phyloP scores from a whole-genome alignment of 2,113 vertebrate genomes.

The Sturnus vulgaris region DNA sequence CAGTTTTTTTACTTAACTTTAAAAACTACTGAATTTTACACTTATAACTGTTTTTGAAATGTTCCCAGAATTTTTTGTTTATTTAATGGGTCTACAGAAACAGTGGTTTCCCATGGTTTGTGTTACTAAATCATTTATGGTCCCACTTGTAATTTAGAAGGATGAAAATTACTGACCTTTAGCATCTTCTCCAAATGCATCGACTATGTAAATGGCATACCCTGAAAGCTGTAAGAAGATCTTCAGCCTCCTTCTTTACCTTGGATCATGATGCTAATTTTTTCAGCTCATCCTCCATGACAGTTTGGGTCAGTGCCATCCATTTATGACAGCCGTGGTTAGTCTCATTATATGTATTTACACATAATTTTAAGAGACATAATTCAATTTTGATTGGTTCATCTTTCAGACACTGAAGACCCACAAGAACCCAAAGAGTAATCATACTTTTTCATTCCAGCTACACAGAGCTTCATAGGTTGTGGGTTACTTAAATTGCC shows the following conservation, averaged over 20 bases:
- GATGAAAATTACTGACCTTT: neutral
- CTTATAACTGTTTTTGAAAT: neutral
- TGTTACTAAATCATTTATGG: neutral
- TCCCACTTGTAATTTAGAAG: neutral
- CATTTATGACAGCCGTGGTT: neutral
- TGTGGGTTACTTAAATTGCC: neutral
- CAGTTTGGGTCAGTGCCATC: neutral
- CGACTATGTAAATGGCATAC: neutral
- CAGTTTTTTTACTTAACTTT: neutral
- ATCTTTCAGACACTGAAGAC: neutral
- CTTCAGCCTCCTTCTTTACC: neutral
- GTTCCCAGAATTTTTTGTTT: neutral
- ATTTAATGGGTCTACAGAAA: neutral
- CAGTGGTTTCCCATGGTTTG: neutral
- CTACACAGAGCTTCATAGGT: neutral
- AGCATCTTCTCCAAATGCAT: neutral
- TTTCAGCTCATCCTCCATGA: neutral
- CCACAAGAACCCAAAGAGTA: neutral
- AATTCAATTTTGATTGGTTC: neutral
- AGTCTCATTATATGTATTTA: neutral
- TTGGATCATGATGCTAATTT: neutral
- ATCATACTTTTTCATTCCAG: neutral
- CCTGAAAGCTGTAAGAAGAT: neutral
- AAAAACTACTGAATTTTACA: neutral
- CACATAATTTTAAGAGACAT: neutral